phyloP scores from a whole-genome alignment of 2,797 vertebrate genomes.

The Morus bassanus region DNA sequence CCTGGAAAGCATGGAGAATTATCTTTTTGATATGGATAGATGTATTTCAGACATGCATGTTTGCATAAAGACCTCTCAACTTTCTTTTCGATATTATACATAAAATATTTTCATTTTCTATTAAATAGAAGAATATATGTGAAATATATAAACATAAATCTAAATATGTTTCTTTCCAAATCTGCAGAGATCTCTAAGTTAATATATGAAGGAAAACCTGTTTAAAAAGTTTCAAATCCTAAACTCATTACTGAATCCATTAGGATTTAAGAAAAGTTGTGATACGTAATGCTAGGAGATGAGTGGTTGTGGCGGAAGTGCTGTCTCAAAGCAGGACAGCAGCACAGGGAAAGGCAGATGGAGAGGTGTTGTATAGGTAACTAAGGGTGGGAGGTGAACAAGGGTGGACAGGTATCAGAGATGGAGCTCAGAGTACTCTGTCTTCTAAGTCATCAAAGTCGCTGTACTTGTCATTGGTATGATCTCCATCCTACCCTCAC shows the following conservation, averaged over 20 bases:
- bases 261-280: not conserved
- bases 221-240: not conserved
- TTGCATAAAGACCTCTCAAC: not conserved
- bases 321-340: not conserved
- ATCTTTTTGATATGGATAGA: not conserved
- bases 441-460: not conserved
- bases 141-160: not conserved
- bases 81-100: not conserved
- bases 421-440: not conserved
- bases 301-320: constrained; percentile 9
- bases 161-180: not conserved
- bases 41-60: not conserved
- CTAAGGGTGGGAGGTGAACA: not conserved
- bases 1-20: constrained; percentile 13
- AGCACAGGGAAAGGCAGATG: not conserved
- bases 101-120: not conserved
- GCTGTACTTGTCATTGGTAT: not conserved
- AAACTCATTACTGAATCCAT: not conserved
- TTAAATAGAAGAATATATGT: not conserved
- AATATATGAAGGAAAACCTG: not conserved
- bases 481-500: not conserved
- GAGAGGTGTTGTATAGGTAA: not conserved
- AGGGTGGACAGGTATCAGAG: not conserved
- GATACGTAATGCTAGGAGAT: not conserved
- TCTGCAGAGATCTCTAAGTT: not conserved